Conservation (phyloP, 2,113 vertebrate species). For the Amazona guildingii region DNA sequence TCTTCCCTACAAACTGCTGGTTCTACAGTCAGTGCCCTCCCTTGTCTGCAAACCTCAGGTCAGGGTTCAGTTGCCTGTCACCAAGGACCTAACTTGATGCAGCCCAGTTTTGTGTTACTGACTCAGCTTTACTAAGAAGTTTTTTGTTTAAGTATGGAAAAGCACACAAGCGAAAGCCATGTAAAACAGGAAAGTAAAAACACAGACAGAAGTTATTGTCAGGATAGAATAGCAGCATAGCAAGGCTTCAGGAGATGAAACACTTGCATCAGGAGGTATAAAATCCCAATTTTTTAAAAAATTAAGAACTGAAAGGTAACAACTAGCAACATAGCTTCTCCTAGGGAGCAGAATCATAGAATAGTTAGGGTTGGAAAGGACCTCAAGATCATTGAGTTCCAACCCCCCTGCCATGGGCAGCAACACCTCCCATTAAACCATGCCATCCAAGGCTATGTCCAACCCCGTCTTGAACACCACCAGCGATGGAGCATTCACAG, state of each 20-base stretch:
- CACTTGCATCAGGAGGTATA: neutral
- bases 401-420: too few relatives aligned
- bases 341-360: neutral
- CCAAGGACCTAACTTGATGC: neutral
- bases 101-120: neutral
- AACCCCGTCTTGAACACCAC: too few relatives aligned
- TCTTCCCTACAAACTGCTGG: neutral
- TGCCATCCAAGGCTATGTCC: too few relatives aligned
- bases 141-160: neutral
- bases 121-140: neutral
- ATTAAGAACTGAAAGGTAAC: neutral
- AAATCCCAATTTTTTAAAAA: neutral
- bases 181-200: neutral
- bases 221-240: neutral
- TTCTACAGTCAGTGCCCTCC: neutral
- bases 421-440: too few relatives aligned
- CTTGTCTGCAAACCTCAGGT: neutral
- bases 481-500: too few relatives aligned
- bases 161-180: neutral
- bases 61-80: neutral
- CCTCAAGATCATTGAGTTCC: too few relatives aligned
- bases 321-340: neutral
- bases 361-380: too few relatives aligned
- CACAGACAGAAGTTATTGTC: neutral
- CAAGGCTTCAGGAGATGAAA: neutral